Conservation (phyloP, 2,113 vertebrate species). For the Eidolon helvum region DNA sequence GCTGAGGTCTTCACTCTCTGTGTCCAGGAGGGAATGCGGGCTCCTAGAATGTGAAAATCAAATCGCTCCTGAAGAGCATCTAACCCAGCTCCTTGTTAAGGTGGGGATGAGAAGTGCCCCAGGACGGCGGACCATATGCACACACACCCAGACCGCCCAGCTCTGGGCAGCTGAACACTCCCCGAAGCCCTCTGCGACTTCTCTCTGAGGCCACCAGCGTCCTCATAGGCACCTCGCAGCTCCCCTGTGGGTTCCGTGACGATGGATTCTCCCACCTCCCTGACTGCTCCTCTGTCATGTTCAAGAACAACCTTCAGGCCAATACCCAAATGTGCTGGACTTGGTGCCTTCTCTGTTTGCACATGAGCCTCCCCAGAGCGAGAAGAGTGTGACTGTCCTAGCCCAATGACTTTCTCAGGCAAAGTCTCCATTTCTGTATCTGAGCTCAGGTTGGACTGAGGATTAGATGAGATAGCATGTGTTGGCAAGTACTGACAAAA, state of each 20-base stretch:
- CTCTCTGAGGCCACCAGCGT: not conserved
- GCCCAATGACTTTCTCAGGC: not conserved
- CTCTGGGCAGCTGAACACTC: not conserved
- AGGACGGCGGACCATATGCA: fast-evolving
- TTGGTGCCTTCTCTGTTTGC: not conserved
- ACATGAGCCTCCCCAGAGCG: not conserved
- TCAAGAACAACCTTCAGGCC: not conserved
- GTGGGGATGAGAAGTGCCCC: not conserved
- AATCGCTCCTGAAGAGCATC: not conserved
- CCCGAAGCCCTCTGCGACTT: not conserved
- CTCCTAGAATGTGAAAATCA: not conserved
- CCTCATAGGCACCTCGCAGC: not conserved
- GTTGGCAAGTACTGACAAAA: not conserved
- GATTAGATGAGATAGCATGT: not conserved
- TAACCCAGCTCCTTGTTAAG: not conserved
- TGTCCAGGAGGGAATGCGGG: not conserved
- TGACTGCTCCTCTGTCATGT: not conserved
- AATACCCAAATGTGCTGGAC: too few relatives aligned
- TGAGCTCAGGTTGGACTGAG: not conserved
- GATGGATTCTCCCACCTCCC: not conserved
- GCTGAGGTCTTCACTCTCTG: not conserved
- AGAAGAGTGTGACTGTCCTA: fast-evolving
- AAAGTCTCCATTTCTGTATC: not conserved
- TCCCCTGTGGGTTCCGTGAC: not conserved
- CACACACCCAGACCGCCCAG: fast-evolving